A percentile compares a stretch with the other conserved stretches of the same genome.
These are phyloP conservation scores for Mesoligia furuncula DNA, from an alignment of 2,888 invertebrate genomes.

Conservation along the genomic window DNA sequence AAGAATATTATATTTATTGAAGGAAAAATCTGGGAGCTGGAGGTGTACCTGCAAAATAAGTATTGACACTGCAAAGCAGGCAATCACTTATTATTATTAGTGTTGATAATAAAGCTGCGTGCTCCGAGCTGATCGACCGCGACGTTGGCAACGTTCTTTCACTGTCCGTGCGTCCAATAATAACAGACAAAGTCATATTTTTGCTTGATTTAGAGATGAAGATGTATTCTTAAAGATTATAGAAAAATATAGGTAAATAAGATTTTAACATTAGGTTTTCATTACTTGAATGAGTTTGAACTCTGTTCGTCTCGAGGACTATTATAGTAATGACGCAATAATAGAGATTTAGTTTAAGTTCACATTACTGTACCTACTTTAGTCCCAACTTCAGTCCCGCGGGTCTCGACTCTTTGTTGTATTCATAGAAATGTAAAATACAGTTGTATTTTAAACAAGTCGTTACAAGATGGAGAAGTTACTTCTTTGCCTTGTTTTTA, in stretches of 20 bases:
- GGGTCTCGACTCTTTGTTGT: slow-evolving; percentile 10
- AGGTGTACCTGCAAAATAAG: neutral
- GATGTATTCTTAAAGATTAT: neutral
- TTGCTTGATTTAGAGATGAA: neutral
- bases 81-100: too few relatives aligned
- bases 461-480: slow-evolving; percentile 14
- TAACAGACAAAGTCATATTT: neutral
- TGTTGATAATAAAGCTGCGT: neutral
- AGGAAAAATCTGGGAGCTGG: neutral
- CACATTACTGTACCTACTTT: slow-evolving; percentile 11
- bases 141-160: neutral
- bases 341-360: slow-evolving; percentile 18
- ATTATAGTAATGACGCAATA: neutral
- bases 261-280: neutral
- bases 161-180: neutral
- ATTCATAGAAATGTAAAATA: too few relatives aligned
- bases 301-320: neutral
- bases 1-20: slow-evolving; percentile 18
- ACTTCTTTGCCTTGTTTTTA: neutral
- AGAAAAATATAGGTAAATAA: neutral
- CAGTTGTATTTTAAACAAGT: slow-evolving; percentile 24
- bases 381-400: neutral
- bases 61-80: neutral
- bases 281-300: neutral
- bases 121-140: neutral